phyloP scores from a whole-genome alignment of 2,888 invertebrate genomes.

The Agrotis exclamationis region DNA sequence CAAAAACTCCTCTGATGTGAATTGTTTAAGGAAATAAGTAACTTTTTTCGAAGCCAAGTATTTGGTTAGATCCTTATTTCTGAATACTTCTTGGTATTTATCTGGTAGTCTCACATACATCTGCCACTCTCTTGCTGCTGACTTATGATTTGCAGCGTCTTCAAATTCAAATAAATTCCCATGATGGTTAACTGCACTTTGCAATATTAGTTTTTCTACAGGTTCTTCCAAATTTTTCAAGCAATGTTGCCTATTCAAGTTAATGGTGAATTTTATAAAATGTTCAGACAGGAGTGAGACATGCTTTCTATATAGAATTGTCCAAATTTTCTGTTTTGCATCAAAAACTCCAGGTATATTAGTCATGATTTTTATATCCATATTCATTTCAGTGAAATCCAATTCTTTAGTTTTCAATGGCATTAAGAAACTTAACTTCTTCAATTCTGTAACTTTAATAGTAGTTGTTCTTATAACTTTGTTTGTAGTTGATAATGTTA shows the following conservation, averaged over 20 bases:
- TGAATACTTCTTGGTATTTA: conserved; percentile 72
- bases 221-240: conserved; percentile 68
- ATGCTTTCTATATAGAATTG: conserved; percentile 74
- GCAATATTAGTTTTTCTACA: conserved; percentile 70
- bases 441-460: conserved; percentile 74
- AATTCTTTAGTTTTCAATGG: conserved; percentile 67
- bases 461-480: conserved; percentile 77
- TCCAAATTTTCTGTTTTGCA: conserved; percentile 76
- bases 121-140: conserved; percentile 60
- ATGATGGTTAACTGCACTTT: conserved; percentile 66
- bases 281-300: conserved; percentile 76
- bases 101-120: conserved; percentile 78
- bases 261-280: conserved; percentile 75
- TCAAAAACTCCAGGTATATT: conserved; percentile 78
- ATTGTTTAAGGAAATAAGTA: conserved; percentile 68
- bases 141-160: conserved; percentile 48
- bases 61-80: conserved; percentile 61
- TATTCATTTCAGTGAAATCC: conserved; percentile 67
- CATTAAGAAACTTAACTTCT: conserved; percentile 73
- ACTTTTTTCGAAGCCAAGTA: conserved; percentile 69
- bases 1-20: conserved; percentile 76
- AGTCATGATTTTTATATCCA: conserved; percentile 76
- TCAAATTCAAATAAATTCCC: conserved; percentile 74
- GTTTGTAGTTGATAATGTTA: conserved; percentile 71
- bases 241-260: conserved; percentile 45